phyloP scores from a whole-genome alignment of 1,140 invertebrate species.

The Chionoecetes opilio region DNA sequence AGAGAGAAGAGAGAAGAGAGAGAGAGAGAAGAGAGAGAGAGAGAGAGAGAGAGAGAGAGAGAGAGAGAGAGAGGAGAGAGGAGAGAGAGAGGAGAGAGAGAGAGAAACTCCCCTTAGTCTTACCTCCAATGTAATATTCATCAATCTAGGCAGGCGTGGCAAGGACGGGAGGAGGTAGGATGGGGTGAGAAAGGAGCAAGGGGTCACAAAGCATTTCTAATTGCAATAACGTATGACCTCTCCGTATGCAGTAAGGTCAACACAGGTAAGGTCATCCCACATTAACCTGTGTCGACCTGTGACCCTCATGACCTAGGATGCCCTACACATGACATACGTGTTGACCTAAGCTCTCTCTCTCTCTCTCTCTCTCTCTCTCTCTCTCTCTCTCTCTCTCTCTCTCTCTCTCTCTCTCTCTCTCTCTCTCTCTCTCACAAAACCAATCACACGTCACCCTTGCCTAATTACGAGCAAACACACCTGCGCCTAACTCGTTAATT shows the following conservation, averaged over 20 bases:
- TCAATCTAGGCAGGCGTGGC: background rate
- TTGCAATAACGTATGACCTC: background rate
- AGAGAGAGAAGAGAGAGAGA: too few relatives aligned
- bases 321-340: too few relatives aligned
- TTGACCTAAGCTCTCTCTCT: background rate
- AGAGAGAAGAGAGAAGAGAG: too few relatives aligned
- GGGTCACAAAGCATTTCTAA: conserved; percentile 3
- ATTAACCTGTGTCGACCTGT: too few relatives aligned
- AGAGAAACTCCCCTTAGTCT: background rate
- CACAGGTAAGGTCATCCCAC: background rate
- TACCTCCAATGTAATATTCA: background rate
- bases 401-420: conserved; percentile 45
- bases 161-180: background rate
- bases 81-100: conserved; percentile 25
- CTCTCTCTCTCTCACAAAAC: background rate
- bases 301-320: too few relatives aligned
- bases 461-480: conserved; percentile 28
- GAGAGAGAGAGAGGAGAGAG: background rate
- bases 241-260: background rate
- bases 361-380: conserved; percentile 48
- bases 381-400: conserved; percentile 35
- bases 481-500: conserved; percentile 9
- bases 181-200: background rate
- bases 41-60: background rate
- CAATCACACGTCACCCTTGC: background rate